phyloP scores from a whole-genome alignment of 2,797 vertebrate genomes.

The Coccyzus lansbergi region DNA sequence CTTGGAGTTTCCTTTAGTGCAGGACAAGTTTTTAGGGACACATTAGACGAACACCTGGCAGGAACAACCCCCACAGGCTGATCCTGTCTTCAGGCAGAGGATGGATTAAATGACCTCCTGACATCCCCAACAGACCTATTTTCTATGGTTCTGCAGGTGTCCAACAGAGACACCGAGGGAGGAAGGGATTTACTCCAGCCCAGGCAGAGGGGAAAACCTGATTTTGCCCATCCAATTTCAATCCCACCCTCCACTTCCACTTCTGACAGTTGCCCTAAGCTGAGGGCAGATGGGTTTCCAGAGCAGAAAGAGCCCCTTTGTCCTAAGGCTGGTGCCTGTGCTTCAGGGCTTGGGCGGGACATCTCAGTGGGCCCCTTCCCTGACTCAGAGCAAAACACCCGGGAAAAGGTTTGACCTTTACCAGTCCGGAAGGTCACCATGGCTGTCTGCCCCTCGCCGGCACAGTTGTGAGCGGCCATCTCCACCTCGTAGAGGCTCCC shows the following conservation, averaged over 20 bases:
- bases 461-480: conserved; percentile 94
- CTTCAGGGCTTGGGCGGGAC: neutral
- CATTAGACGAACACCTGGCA: neutral
- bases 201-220: neutral
- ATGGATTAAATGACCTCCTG: neutral
- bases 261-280: neutral
- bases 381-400: neutral
- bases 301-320: neutral
- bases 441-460: conserved; percentile 91
- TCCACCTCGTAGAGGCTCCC: conserved; percentile 96
- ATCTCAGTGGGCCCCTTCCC: neutral
- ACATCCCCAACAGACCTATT: neutral
- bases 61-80: neutral
- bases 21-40: neutral
- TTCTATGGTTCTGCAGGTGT: neutral
- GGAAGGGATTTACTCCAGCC: neutral
- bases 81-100: neutral
- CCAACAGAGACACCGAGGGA: neutral
- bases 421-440: conserved; percentile 99
- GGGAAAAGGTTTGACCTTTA: conserved; percentile 68
- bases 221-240: neutral
- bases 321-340: neutral
- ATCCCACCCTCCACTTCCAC: neutral
- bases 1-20: neutral
- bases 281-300: neutral